Percentiles rank a stretch among this genome's conserved stretches.
phyloP scores from a whole-genome alignment of 2,113 vertebrate genomes.

The Paratilapia polleni region DNA sequence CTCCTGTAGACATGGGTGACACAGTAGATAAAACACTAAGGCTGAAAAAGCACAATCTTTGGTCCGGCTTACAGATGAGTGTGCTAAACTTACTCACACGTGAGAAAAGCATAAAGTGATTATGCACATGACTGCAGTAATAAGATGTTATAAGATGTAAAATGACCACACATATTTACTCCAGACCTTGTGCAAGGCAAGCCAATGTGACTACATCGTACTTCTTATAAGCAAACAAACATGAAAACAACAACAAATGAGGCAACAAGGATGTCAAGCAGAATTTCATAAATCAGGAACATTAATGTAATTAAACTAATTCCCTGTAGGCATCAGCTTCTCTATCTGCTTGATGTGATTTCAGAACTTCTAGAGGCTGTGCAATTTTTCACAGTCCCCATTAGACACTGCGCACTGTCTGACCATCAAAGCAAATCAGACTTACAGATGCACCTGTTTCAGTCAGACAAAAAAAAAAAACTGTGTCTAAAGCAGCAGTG shows the following conservation, averaged over 20 bases:
- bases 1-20: conserved; percentile 47
- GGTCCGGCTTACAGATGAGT: conserved; percentile 44
- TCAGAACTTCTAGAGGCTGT: conserved; percentile 52
- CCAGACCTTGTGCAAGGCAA: conserved; percentile 42
- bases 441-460: conserved; percentile 21
- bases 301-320: conserved; percentile 73
- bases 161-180: conserved; percentile 64
- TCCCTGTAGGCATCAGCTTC: conserved; percentile 51
- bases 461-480: background rate
- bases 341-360: conserved; percentile 59
- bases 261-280: conserved; percentile 59
- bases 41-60: conserved; percentile 31
- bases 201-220: conserved; percentile 42
- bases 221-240: conserved; percentile 56
- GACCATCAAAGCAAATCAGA: conserved; percentile 28
- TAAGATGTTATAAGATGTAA: conserved; percentile 67
- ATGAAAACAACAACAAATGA: conserved; percentile 61
- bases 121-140: conserved; percentile 73
- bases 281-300: conserved; percentile 62
- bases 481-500: conserved; percentile 23
- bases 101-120: conserved; percentile 66
- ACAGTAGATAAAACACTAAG: conserved; percentile 32
- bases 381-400: conserved; percentile 35
- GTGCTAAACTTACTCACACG: conserved; percentile 69
- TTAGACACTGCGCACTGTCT: conserved; percentile 13